phyloP scores from a whole-genome alignment of 35 echinoderm and acorn worm genomes.

The Heliocidaris tuberculata region DNA sequence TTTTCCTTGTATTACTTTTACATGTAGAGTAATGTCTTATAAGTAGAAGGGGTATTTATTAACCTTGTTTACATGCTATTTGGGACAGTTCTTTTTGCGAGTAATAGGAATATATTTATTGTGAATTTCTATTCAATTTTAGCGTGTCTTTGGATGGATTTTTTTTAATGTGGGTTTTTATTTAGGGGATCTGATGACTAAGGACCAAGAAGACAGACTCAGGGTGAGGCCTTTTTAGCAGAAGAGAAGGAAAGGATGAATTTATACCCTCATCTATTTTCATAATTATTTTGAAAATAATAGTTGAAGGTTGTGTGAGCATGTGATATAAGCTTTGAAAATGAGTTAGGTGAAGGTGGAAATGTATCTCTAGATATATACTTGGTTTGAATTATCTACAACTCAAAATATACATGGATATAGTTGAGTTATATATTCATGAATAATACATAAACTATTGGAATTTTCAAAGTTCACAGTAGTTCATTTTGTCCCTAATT shows the following conservation, averaged over 20 bases:
- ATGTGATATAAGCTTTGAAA: background rate
- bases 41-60: background rate
- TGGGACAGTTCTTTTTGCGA: background rate
- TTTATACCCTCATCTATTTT: background rate
- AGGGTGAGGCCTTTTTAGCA: background rate
- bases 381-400: background rate
- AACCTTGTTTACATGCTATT: background rate
- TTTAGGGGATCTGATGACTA: background rate
- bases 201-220: background rate
- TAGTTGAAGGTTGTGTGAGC: background rate
- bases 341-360: background rate
- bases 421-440: background rate
- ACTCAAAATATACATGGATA: background rate
- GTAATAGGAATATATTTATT: background rate
- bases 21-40: background rate
- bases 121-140: background rate
- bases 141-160: background rate
- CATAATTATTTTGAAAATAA: background rate
- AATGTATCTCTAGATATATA: background rate
- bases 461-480: background rate
- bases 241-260: background rate
- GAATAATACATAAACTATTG: background rate
- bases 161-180: background rate
- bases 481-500: background rate
- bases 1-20: background rate